A percentile compares a stretch with the other conserved stretches of the same genome.
Conservation (phyloP, 2,113 vertebrate species). For the Aspidoscelis tigris region DNA sequence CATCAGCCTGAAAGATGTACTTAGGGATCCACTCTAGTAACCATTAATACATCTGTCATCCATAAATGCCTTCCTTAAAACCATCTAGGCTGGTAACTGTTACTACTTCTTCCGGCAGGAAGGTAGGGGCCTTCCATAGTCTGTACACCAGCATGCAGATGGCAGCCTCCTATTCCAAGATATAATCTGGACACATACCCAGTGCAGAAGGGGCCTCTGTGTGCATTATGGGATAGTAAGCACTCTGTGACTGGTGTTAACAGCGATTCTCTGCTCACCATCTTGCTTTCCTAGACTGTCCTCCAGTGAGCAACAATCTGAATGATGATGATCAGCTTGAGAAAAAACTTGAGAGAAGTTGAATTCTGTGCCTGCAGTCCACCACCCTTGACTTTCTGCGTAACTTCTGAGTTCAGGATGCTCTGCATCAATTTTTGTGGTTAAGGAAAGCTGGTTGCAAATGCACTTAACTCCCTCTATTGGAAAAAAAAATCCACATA, state of each 20-base stretch:
- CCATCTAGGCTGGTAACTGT: too few relatives aligned
- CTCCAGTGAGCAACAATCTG: conserved; percentile 71
- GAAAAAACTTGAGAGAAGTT: conserved; percentile 83
- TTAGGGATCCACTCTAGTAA: too few relatives aligned
- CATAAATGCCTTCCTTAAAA: too few relatives aligned
- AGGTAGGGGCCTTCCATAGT: too few relatives aligned
- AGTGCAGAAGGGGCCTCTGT: too few relatives aligned
- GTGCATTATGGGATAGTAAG: too few relatives aligned
- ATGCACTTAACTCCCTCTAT: conserved; percentile 79
- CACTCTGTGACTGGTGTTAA: not conserved
- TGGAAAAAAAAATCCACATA: conserved; percentile 49
- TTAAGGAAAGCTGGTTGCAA: conserved; percentile 80
- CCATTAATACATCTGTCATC: too few relatives aligned
- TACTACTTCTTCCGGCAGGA: too few relatives aligned
- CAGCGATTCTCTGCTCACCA: conserved; percentile 67
- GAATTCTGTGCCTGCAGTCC: conserved; percentile 78
- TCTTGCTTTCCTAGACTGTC: conserved; percentile 77
- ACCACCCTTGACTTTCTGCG: conserved; percentile 81
- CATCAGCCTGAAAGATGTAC: too few relatives aligned
- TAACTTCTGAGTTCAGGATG: conserved; percentile 80
- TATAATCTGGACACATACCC: too few relatives aligned
- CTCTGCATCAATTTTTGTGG: conserved; percentile 79
- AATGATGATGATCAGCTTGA: conserved; percentile 66
- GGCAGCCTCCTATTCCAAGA: too few relatives aligned
- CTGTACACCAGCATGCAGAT: too few relatives aligned